phyloP scores from a whole-genome alignment of 2,113 vertebrate species.

The Telmatochromis sp. region DNA sequence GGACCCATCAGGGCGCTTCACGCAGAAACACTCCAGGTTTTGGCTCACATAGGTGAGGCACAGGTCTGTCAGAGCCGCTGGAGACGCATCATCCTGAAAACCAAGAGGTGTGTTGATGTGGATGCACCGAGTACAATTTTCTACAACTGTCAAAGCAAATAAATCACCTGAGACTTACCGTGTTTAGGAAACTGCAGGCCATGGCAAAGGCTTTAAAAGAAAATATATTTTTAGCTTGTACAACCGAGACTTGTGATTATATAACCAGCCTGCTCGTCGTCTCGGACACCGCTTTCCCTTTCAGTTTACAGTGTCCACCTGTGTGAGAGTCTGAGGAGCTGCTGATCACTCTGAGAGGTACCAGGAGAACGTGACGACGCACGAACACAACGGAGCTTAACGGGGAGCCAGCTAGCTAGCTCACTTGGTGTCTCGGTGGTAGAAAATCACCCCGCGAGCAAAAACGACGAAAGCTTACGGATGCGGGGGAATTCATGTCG shows the following conservation, averaged over 20 bases:
- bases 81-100: constrained; percentile 87
- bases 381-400: background rate
- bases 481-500: constrained; percentile 20
- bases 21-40: constrained; percentile 88
- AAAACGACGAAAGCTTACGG: background rate
- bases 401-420: constrained; percentile 28
- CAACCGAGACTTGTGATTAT: background rate
- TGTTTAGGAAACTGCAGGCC: constrained; percentile 46
- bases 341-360: background rate
- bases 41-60: constrained; percentile 90
- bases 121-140: background rate
- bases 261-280: background rate
- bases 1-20: constrained; percentile 88
- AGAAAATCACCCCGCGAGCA: background rate
- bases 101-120: background rate
- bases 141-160: background rate
- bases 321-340: background rate
- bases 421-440: constrained; percentile 43
- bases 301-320: background rate
- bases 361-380: background rate
- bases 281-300: background rate
- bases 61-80: constrained; percentile 87
- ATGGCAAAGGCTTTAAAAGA: background rate
- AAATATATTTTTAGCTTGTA: background rate
- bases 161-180: constrained; percentile 32